phyloP scores from a whole-genome alignment of 2,888 invertebrate genomes.

The Trachelus stipa region DNA sequence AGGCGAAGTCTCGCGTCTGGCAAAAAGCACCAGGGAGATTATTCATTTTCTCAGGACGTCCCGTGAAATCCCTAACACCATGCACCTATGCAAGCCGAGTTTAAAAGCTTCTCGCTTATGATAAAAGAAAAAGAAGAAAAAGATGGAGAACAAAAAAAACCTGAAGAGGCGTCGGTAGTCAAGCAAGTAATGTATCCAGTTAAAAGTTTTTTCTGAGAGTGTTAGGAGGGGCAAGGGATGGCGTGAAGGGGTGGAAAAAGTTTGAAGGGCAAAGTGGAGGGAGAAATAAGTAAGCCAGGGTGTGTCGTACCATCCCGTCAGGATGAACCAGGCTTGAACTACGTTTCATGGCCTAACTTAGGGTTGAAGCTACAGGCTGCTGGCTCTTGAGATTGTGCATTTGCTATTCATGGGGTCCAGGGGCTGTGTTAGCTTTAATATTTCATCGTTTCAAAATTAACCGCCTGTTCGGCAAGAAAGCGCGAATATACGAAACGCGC shows the following conservation, averaged over 20 bases:
- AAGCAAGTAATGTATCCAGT: constrained; percentile 63
- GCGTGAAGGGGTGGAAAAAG: constrained; percentile 43
- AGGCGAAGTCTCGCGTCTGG: background rate
- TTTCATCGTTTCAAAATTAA: constrained; percentile 39
- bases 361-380: background rate
- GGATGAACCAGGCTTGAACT: background rate
- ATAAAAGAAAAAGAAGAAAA: constrained; percentile 40
- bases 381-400: constrained; percentile 52
- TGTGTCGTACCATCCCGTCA: background rate
- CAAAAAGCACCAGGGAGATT: background rate
- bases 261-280: constrained; percentile 36
- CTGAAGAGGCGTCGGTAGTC: constrained; percentile 45
- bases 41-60: constrained; percentile 1
- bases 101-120: constrained; percentile 45
- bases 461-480: constrained; percentile 14
- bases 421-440: constrained; percentile 54
- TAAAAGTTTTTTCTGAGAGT: constrained; percentile 57
- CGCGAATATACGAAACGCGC: constrained; percentile 12
- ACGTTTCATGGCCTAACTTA: background rate
- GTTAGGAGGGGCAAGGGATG: constrained; percentile 28
- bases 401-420: constrained; percentile 61
- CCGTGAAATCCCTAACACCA: constrained; percentile 52
- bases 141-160: constrained; percentile 30
- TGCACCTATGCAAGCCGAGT: constrained; percentile 40
- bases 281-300: constrained; percentile 18